Evolutionary conservation across 2,797 vertebrate species (phyloP), one percentile per base, ranked within the genome.

Genomic region (Chlorospingus flavigularis): DNA sequence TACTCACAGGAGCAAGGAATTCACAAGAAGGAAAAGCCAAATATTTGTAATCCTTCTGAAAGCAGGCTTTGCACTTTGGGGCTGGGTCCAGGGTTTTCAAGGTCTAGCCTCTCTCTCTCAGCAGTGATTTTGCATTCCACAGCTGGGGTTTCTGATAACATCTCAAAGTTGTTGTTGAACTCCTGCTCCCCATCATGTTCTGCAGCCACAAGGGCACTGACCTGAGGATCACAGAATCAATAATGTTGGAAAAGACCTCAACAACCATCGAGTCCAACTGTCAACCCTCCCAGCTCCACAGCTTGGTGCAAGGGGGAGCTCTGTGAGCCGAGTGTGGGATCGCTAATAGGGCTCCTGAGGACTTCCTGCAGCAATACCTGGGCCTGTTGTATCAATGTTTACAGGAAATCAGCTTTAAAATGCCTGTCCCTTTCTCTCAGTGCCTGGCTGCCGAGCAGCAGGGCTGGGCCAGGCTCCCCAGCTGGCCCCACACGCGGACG

Each of bases 151-250:
- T 73, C 54, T 88, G 71, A 70, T 40, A 51, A 45, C 37, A 25
- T 70, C 91, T 40, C 14, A 9, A n/a, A n/a, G 10, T 71, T 70
- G 55, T 39, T 62, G 23, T 63, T 71, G 53, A 77, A 51, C 61
- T 48, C 35, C 50, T 80, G 72, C 75, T 91, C 82, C 72, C 42
- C 40, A 17, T 39, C 21, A 17, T 71, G n/a, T 82, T 89, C 75
- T 39, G 50, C 19, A 63, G 42, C 40, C 31, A 21, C 15, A 12
- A 28, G n/a, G 54, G 60, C 61, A 74, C 9, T 3, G 21, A 24
- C 82, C 65, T 40, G 57, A 83, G 65, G 40, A 58, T 51, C 51
- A 65, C 2, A 37, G 50, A 65, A 65, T 51, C 50, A 51, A 51
- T 63, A 71, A 50, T 30, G 47, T 24, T 33, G 58, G 51, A 45